Evolutionary conservation across 2,888 invertebrate species (phyloP), one percentile per base, ranked within the genome.

Genomic region (Stenodera caucasica): DNA sequence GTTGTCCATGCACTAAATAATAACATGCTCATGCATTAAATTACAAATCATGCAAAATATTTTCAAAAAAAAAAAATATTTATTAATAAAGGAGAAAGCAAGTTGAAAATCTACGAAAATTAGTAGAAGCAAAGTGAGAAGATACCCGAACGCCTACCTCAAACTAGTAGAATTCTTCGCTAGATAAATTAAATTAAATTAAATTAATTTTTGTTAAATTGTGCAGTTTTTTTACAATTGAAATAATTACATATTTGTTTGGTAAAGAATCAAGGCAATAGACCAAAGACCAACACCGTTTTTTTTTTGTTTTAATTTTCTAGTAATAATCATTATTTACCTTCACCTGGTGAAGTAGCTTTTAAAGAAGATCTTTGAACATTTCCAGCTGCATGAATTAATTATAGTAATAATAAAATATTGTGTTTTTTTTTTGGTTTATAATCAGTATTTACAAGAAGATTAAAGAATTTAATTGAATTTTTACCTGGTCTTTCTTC

Each of bases 401-500:
- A 70, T 15, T 63, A 63, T 53, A 63, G 50, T 53, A 53, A 33
- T 33, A 26, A 58, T 37, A 12, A 30, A 37, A 55, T 55, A 37
- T 11, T 56, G 30, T 37, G 8, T 30, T 49, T 45, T n/a, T 23
- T 6, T 37, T 37, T 45, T 2, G 3, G 5, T 33, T n/a, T 2
- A 2, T 4, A 37, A 45, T 18, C 32, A 8, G 35, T n/a, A 49
- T 21, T 50, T 12, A 32, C 26, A 1, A 35, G 49, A 35, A 56
- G 9, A 30, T 52, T 7, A 37, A 14, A 26, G 6, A 2, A 12
- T 12, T 56, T 14, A 49, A 35, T 26, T 51, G 32, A 12, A 23
- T 29, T 51, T 64, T 72, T 75, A 85, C 86, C 84, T 83, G 86
- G 85, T 72, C 77, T 69, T 81, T 86, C 85, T 79, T 85, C 85